These are phyloP conservation scores for Amphipoea lucens DNA, from an alignment of 2,888 invertebrate genomes.

Conservation along the genomic window DNA sequence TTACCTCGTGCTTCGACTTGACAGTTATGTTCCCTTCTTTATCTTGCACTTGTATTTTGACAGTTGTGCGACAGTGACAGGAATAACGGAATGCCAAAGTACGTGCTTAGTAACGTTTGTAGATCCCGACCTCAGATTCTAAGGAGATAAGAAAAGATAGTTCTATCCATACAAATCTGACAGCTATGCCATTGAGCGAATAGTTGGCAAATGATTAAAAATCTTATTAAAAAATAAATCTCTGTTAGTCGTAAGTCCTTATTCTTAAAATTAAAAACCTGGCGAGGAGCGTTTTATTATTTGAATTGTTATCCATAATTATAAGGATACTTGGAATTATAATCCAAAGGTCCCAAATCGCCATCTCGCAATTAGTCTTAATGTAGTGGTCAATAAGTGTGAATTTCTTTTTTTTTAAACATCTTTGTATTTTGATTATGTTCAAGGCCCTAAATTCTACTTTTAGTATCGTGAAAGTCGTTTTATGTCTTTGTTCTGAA, in stretches of 20 bases:
- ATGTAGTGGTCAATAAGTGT: background rate
- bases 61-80: background rate
- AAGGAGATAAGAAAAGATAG: background rate
- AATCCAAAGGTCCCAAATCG: no score
- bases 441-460: background rate
- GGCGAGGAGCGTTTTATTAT: background rate
- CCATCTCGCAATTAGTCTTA: no score
- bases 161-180: background rate
- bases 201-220: background rate
- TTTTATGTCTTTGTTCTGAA: slow-evolving; percentile 5
- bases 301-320: background rate
- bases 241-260: no score
- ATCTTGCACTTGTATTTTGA: background rate
- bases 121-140: background rate
- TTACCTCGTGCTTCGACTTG: background rate
- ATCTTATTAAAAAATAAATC: background rate
- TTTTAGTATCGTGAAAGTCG: background rate
- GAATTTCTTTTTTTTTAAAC: background rate
- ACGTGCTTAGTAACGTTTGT: background rate
- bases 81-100: background rate
- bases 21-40: background rate
- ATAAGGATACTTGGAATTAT: background rate
- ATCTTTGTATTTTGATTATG: background rate
- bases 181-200: background rate
- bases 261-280: no score